phyloP scores from a whole-genome alignment of 2,888 invertebrate genomes.

The Elegia similella region DNA sequence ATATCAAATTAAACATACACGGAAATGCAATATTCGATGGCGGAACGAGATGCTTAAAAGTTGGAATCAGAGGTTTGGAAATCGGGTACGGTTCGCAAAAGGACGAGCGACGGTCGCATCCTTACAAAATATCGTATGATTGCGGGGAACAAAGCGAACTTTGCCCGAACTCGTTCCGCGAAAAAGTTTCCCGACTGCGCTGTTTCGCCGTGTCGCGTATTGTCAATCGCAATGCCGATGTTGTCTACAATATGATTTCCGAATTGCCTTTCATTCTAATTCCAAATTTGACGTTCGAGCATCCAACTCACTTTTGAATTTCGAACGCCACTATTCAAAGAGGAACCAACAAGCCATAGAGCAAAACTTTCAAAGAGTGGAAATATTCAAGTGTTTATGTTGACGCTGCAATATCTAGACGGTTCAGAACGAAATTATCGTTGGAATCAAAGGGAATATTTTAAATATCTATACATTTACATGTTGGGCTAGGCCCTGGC shows the following conservation, averaged over 20 bases:
- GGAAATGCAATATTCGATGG: conserved; percentile 74
- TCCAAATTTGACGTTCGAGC: conserved; percentile 31
- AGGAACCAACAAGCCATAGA: background rate
- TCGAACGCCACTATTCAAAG: background rate
- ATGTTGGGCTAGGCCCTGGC: conserved; percentile 50
- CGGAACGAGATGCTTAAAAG: conserved; percentile 74
- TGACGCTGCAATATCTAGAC: conserved; percentile 54
- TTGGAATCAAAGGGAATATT: conserved; percentile 81
- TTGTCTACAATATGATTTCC: conserved; percentile 44
- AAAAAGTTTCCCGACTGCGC: conserved; percentile 69
- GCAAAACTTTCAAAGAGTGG: background rate
- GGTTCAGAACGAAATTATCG: conserved; percentile 74
- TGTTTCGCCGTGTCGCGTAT: conserved; percentile 44
- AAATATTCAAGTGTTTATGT: conserved; percentile 36
- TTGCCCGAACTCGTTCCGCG: conserved; percentile 52
- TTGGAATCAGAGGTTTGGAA: conserved; percentile 77
- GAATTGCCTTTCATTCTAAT: conserved; percentile 32
- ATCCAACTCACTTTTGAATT: conserved; percentile 14
- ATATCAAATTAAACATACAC: conserved; percentile 67
- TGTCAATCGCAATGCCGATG: conserved; percentile 33
- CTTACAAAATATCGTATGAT: conserved; percentile 76
- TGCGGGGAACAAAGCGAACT: conserved; percentile 71
- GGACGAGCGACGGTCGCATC: conserved; percentile 65
- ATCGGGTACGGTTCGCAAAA: conserved; percentile 74
- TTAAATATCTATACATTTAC: conserved; percentile 75